A percentile compares a stretch with the other conserved stretches of the same genome.
Conservation (phyloP, 2,888 invertebrate genomes). For the Eilema griseolum region DNA sequence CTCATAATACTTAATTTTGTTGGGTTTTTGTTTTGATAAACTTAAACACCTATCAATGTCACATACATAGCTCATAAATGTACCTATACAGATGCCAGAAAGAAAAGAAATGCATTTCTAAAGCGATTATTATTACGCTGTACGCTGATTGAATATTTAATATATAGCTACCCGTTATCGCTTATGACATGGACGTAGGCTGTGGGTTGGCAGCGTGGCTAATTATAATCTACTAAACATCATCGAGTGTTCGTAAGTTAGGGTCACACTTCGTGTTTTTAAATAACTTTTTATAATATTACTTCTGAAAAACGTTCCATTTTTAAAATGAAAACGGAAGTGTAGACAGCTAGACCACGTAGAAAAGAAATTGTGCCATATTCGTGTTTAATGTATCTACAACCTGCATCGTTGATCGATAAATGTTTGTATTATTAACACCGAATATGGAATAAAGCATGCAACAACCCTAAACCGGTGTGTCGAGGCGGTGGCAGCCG, state of each 20-base stretch:
- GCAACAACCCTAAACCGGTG: conserved; percentile 48
- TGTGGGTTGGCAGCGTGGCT: conserved; percentile 76
- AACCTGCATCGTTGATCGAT: background rate
- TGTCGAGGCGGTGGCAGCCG: conserved; percentile 36
- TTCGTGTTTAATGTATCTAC: background rate
- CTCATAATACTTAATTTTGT: background rate
- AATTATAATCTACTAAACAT: conserved; percentile 87
- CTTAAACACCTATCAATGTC: too few species aligned
- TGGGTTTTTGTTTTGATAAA: background rate
- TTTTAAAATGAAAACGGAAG: conserved; percentile 51
- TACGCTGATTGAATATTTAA: background rate
- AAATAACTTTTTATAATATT: conserved; percentile 69
- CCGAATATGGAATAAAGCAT: conserved; percentile 19
- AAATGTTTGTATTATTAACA: conserved; percentile 4
- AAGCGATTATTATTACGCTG: background rate
- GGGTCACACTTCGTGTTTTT: conserved; percentile 80
- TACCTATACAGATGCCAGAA: background rate
- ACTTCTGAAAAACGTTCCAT: conserved; percentile 62
- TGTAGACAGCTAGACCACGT: background rate
- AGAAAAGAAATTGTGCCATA: background rate
- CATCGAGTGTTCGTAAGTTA: conserved; percentile 82
- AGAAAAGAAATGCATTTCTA: too few species aligned
- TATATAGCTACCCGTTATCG: conserved; percentile 30
- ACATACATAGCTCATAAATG: background rate
- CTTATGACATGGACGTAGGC: conserved; percentile 54